Evolutionary conservation across 2,113 vertebrate genomes (phyloP).

Genomic region (Lepus timidus): DNA sequence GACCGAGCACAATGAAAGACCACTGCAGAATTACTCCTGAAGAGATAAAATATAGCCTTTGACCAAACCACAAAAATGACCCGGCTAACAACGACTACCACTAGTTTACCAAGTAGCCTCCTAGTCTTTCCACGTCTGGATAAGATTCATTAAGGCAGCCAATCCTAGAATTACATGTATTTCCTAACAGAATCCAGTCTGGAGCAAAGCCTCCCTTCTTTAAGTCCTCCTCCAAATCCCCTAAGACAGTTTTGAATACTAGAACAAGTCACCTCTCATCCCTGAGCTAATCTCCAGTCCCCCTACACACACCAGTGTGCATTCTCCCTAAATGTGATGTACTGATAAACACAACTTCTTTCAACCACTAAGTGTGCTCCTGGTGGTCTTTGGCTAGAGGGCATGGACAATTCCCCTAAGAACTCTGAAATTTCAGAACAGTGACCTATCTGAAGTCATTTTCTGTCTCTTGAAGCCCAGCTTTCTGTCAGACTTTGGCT

Average conservation of each 20-base stretch:
- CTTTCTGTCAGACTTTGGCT: constrained; percentile 39
- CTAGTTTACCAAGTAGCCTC: not conserved
- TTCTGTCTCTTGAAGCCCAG: not conserved
- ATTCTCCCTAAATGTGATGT: not conserved
- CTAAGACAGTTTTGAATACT: not conserved
- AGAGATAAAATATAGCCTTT: constrained; percentile 37
- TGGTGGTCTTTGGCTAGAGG: constrained; percentile 12
- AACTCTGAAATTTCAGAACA: not conserved
- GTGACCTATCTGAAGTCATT: not conserved
- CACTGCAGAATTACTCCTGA: not conserved
- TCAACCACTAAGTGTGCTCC: not conserved
- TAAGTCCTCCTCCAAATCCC: constrained; percentile 8
- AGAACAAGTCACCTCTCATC: not conserved
- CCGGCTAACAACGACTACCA: not conserved
- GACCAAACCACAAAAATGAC: constrained; percentile 48
- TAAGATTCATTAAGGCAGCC: constrained; percentile 8
- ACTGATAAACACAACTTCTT: not conserved
- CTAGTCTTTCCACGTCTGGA: not conserved
- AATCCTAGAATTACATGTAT: not conserved
- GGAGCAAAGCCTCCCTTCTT: constrained; percentile 41
- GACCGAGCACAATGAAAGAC: not conserved
- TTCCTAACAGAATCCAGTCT: constrained; percentile 36
- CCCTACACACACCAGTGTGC: not conserved
- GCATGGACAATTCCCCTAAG: not conserved
- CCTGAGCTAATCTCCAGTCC: not conserved